A percentile compares a stretch with the other conserved stretches of the same genome.
phyloP scores from a whole-genome alignment of 2,797 vertebrate species.

The Eupleurogrammus muticus region DNA sequence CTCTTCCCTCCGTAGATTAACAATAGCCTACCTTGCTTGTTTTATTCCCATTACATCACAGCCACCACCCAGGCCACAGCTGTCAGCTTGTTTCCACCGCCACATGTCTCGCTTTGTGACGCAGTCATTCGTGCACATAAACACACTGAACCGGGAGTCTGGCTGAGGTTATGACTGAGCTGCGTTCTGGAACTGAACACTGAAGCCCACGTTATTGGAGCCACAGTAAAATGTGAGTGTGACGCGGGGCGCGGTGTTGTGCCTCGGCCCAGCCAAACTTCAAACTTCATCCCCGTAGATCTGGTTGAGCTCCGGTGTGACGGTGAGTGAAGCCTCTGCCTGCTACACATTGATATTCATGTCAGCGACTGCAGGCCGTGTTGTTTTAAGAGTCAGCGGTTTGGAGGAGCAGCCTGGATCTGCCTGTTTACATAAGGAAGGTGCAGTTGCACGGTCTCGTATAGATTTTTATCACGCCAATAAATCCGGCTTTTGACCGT shows the following conservation, averaged over 20 bases:
- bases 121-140: slow-evolving; percentile 49
- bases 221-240: slow-evolving; percentile 25
- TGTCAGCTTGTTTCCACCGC: slow-evolving; percentile 66
- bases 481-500: not conserved
- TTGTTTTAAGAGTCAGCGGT: slow-evolving; percentile 15
- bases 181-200: slow-evolving; percentile 33
- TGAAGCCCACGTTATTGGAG: slow-evolving; percentile 18
- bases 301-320: slow-evolving; percentile 12
- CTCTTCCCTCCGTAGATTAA: not conserved
- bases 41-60: slow-evolving; percentile 45
- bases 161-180: slow-evolving; percentile 61
- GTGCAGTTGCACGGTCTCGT: not conserved
- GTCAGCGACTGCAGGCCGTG: slow-evolving; percentile 29
- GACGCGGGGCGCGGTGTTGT: slow-evolving; percentile 10
- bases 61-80: slow-evolving; percentile 27
- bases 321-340: slow-evolving; percentile 41
- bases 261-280: slow-evolving; percentile 5
- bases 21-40: slow-evolving; percentile 12
- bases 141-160: slow-evolving; percentile 53
- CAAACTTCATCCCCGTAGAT: slow-evolving; percentile 8
- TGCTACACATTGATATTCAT: slow-evolving; percentile 37
- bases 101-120: slow-evolving; percentile 58
- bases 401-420: slow-evolving; percentile 10
- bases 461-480: not conserved
- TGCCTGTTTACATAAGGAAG: not conserved